A percentile compares a stretch with the other conserved stretches of the same genome.
Evolutionary conservation across 2,113 vertebrate species (phyloP).

Genomic region (Solea solea): DNA sequence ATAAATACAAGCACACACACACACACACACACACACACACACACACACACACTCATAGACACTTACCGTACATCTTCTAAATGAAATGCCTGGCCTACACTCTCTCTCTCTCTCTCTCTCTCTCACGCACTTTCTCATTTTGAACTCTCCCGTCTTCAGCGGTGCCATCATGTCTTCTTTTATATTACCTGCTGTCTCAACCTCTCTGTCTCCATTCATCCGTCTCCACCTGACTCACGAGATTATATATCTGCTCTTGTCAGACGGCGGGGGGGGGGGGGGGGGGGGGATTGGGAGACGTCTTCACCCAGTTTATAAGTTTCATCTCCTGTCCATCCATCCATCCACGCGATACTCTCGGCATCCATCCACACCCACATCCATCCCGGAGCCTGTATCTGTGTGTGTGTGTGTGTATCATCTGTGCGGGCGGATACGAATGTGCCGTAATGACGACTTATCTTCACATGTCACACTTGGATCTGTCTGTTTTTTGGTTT

Average conservation of each 20-base stretch:
- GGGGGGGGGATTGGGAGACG: too few relatives aligned
- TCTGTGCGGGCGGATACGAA: conserved; percentile 19
- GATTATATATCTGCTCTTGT: conserved; percentile 62
- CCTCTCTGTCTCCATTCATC: conserved; percentile 39
- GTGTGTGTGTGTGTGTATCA: background rate
- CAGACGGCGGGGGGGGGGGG: too few relatives aligned
- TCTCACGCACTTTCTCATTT: conserved; percentile 48
- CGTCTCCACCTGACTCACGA: conserved; percentile 47
- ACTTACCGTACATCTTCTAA: too few relatives aligned
- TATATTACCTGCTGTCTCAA: conserved; percentile 41
- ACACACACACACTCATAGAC: too few relatives aligned
- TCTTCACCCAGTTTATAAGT: conserved; percentile 60
- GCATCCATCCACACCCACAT: conserved; percentile 18
- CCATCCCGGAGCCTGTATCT: background rate
- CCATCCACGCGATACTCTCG: conserved; percentile 12
- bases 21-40: too few relatives aligned
- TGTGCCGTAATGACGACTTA: conserved; percentile 15
- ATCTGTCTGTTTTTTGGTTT: conserved; percentile 16
- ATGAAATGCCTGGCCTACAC: too few relatives aligned
- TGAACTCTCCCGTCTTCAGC: conserved; percentile 33
- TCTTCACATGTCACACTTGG: conserved; percentile 37
- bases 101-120: too few relatives aligned
- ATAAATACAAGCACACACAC: background rate
- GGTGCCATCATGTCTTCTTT: conserved; percentile 32
- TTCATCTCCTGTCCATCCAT: conserved; percentile 63